phyloP scores from a whole-genome alignment of 2,113 vertebrate species.

The Mormyrus lacerda region DNA sequence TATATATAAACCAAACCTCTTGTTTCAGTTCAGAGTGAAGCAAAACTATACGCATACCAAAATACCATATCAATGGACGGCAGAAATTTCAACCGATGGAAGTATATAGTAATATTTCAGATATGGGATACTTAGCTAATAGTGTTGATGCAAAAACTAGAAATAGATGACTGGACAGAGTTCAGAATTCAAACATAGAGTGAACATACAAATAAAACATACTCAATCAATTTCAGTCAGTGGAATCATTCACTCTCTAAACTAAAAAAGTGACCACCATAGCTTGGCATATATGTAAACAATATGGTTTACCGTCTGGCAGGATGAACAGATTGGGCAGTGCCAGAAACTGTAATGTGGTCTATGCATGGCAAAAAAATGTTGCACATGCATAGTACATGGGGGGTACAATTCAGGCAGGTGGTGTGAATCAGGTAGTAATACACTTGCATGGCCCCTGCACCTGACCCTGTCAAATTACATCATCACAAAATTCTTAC shows the following conservation, averaged over 20 bases:
- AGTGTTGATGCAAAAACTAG: no score
- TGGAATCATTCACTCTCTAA: neutral
- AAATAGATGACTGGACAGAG: no score
- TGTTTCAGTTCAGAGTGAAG: no score
- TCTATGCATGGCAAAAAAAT: neutral
- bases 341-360: neutral
- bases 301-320: neutral
- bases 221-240: neutral
- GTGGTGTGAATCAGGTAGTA: neutral
- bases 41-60: no score
- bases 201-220: no score
- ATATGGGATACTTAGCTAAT: no score
- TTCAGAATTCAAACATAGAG: no score
- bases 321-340: neutral
- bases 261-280: neutral
- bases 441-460: neutral
- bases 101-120: no score
- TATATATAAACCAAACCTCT: neutral
- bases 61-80: no score
- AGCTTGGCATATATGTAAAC: neutral
- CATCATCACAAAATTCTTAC: constrained; percentile 47
- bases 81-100: no score
- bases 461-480: neutral
- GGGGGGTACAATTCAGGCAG: neutral
- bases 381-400: neutral